Evolutionary conservation across 2,113 vertebrate genomes (phyloP), one percentile per base, ranked within the genome.

Genomic region (Puntigrus tetrazona): DNA sequence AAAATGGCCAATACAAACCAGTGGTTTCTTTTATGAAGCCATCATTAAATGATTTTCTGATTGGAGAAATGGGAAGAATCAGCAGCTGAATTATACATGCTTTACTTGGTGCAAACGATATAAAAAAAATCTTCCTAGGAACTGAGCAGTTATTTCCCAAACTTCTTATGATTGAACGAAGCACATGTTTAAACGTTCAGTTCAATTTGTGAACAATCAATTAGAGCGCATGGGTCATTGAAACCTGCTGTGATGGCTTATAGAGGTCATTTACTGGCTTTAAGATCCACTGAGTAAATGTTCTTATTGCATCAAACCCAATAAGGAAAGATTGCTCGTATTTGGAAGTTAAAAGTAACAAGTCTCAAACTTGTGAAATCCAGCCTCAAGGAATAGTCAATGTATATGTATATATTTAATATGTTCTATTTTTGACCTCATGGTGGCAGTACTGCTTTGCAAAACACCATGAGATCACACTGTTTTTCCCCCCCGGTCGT

Each of bases 371-470:
- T 34, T 8, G 14, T 65, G 8, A 29, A 14, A 16, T 63, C 4
- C 11, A 63, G 59, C 25, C 11, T 6, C 6, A 14, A 14, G 11
- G 13, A 63, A 29, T 0, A 45, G 43, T 45, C 43, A 0, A 14
- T 45, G 43, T 45, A 3, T 18, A 16, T 65, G 9, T 18, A 34
- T 8, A 8, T 52, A 52, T 52, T 52, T 20, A 18, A n/a, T 11
- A 52, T 47, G 10, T 84, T 59, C 7, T 11, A 0, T 47, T 84
- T 7, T 1, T 57, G 6, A 74, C 85, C 87, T 79, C 85, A 83
- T 70, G 87, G 45, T 83, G 85, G 85, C 83, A 88, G 57, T 80
- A 88, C 50, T 79, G 67, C 59, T 67, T 20, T 81, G 22, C n/a
- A 13, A 59, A 50, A 69, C 13, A 36, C 1, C 1, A 20, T 38